phyloP scores from a whole-genome alignment of 2,113 vertebrate genomes.

The Dolichotis patagonum region DNA sequence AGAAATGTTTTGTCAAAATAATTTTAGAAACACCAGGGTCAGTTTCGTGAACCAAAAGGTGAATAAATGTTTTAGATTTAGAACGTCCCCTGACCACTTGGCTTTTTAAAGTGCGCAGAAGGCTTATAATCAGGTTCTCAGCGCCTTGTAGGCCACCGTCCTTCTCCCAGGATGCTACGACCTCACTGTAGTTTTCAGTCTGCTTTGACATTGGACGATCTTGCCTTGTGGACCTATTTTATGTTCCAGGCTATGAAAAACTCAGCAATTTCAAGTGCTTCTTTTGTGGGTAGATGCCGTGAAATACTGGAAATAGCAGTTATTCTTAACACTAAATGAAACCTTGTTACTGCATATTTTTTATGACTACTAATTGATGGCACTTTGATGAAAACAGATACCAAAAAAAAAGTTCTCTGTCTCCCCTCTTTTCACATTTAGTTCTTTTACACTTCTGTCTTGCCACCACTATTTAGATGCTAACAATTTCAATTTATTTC shows the following conservation, averaged over 20 bases:
- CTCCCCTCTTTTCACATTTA: conserved; percentile 57
- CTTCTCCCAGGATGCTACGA: conserved; percentile 89
- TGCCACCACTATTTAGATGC: conserved; percentile 93
- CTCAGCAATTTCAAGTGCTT: conserved; percentile 90
- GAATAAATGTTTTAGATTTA: background rate
- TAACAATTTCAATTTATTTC: conserved; percentile 96
- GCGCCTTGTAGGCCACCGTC: conserved; percentile 85
- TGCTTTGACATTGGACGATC: conserved; percentile 85
- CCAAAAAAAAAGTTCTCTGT: conserved; percentile 76
- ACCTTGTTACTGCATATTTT: conserved; percentile 85
- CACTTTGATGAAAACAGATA: conserved; percentile 88
- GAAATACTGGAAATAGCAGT: conserved; percentile 89
- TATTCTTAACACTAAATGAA: conserved; percentile 90
- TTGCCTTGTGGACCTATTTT: conserved; percentile 84
- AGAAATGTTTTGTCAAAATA: conserved; percentile 50
- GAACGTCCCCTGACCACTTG: conserved; percentile 58
- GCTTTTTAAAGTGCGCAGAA: conserved; percentile 76
- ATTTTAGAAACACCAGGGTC: background rate
- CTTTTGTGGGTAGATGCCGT: conserved; percentile 89
- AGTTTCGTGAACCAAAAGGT: conserved; percentile 9
- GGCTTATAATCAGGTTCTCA: conserved; percentile 84
- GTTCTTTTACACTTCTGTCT: conserved; percentile 88
- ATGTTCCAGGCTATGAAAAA: conserved; percentile 88
- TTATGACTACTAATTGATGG: conserved; percentile 89
- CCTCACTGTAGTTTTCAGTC: conserved; percentile 87